Evolutionary conservation across 2,113 vertebrate genomes (phyloP).

Genomic region (Podarcis raffonei): DNA sequence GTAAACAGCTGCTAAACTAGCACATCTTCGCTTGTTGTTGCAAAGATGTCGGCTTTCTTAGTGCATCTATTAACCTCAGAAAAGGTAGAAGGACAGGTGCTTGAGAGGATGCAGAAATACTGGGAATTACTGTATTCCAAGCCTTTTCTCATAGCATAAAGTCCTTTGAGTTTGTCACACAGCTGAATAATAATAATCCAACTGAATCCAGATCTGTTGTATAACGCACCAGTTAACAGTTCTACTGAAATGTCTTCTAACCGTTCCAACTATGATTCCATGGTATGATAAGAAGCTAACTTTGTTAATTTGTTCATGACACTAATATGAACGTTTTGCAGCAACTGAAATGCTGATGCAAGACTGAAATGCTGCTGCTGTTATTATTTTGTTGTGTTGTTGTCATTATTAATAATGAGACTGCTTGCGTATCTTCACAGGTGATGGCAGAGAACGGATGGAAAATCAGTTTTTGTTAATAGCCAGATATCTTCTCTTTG

Average conservation of each 20-base stretch:
- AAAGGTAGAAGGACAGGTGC: background rate
- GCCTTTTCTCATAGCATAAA: background rate
- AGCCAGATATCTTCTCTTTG: slow-evolving; percentile 25
- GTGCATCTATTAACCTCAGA: background rate
- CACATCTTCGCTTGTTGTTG: background rate
- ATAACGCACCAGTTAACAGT: background rate
- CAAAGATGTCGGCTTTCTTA: background rate
- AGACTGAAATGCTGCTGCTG: background rate
- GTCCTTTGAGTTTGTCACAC: background rate
- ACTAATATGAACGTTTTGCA: background rate
- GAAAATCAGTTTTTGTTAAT: rapidly evolving
- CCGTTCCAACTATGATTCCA: too few relatives aligned
- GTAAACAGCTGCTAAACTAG: background rate
- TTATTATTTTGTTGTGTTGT: background rate
- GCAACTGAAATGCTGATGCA: background rate
- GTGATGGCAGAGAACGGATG: background rate
- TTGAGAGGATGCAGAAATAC: background rate
- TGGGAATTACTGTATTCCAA: background rate
- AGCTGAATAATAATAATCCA: background rate
- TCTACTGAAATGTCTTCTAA: background rate
- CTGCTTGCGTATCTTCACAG: rapidly evolving
- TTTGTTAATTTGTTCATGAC: background rate
- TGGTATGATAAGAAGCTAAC: background rate
- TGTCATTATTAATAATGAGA: background rate
- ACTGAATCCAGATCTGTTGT: background rate